Percentiles rank a stretch among this genome's conserved stretches.
These are phyloP conservation scores for Chamaea fasciata DNA, from an alignment of 2,113 vertebrate species.

Conservation along the genomic window DNA sequence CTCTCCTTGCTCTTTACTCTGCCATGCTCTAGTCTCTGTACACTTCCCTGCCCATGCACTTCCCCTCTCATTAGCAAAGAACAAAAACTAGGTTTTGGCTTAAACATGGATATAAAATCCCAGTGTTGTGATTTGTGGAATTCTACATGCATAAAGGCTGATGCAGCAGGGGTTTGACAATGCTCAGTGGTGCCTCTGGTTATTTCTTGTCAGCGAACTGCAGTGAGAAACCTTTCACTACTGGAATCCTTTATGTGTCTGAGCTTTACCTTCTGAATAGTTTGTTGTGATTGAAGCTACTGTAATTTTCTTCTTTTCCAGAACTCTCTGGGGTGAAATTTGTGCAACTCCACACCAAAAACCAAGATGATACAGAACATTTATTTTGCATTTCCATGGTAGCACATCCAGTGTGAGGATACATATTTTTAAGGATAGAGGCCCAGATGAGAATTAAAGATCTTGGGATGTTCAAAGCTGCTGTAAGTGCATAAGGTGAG, in stretches of 20 bases:
- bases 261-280: background rate
- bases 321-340: background rate
- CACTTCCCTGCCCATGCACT: background rate
- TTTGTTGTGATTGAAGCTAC: background rate
- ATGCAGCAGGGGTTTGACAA: background rate
- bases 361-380: fast-evolving
- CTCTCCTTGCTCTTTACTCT: background rate
- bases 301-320: background rate
- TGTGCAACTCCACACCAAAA: background rate
- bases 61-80: background rate
- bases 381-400: background rate
- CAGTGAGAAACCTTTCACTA: background rate
- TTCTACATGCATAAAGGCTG: background rate
- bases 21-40: background rate
- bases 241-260: background rate
- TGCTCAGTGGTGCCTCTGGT: background rate
- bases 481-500: background rate
- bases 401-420: background rate
- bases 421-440: background rate
- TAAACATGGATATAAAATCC: background rate
- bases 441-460: background rate
- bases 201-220: background rate
- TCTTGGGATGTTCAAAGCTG: background rate
- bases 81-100: background rate
- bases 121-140: background rate